phyloP scores from a whole-genome alignment of 2,797 vertebrate genomes.

The Loriculus beryllinus region DNA sequence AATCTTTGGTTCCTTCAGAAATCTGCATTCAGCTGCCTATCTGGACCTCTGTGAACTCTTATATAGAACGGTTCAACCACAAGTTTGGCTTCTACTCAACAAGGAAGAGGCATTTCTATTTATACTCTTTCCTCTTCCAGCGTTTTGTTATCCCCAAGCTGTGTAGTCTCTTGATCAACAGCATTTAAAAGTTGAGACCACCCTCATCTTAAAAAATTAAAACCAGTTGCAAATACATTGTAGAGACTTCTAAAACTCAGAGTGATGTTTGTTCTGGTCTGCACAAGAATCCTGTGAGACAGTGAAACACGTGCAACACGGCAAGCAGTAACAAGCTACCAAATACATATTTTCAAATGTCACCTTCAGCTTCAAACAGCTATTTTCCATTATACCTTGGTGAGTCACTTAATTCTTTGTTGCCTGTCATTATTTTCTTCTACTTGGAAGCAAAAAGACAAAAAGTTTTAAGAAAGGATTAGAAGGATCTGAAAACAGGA shows the following conservation, averaged over 20 bases:
- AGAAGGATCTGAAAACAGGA: background rate
- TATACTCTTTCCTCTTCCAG: constrained; percentile 61
- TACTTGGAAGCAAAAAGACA: background rate
- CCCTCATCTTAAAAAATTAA: background rate
- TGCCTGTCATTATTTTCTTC: background rate
- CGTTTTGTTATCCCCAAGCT: constrained; percentile 42
- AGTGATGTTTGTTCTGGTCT: background rate
- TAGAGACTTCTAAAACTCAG: background rate
- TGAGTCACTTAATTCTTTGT: background rate
- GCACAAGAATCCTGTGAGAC: background rate
- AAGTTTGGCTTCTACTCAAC: constrained; percentile 48
- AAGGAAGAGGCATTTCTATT: constrained; percentile 62
- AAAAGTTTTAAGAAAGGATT: background rate
- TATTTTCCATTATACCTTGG: background rate
- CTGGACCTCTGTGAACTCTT: background rate
- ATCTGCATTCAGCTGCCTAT: background rate
- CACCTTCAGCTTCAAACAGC: background rate
- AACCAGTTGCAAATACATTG: background rate
- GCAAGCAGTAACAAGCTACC: background rate
- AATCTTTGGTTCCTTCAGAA: background rate
- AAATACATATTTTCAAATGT: background rate
- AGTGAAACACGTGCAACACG: background rate
- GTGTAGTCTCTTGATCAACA: constrained; percentile 10
- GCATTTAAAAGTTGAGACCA: background rate
- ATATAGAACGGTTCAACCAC: constrained; percentile 19